Percentiles rank a stretch among this genome's conserved stretches.
Conservation (phyloP, 92 coral and sea anemone species). For the Nematostella vectensis region DNA sequence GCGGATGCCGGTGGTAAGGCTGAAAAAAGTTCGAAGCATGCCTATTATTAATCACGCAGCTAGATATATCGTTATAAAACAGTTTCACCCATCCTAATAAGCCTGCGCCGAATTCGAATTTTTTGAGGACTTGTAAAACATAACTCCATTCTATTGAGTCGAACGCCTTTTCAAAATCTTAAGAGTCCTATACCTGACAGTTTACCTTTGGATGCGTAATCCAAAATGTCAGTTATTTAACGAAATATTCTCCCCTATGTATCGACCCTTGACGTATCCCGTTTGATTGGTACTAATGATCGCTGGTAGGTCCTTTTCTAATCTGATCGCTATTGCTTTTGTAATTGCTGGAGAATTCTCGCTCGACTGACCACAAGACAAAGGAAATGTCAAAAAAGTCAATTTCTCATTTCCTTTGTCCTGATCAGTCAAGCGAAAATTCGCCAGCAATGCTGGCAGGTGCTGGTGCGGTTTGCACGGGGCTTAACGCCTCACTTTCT, state of each 20-base stretch:
- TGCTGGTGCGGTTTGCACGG: too few relatives aligned
- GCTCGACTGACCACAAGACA: too few relatives aligned
- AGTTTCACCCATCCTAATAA: conserved; percentile 8
- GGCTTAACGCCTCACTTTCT: too few relatives aligned
- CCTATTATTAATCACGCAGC: conserved; percentile 7
- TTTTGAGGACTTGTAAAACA: background rate
- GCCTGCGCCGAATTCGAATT: conserved; percentile 8
- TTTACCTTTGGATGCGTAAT: background rate
- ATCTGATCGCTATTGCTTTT: conserved; percentile 10
- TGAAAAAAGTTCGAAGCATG: conserved; percentile 1
- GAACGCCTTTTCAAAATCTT: conserved; percentile 1
- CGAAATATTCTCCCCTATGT: conserved; percentile 12
- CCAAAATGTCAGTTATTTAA: conserved; percentile 5
- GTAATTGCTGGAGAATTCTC: too few relatives aligned
- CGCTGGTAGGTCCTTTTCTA: conserved; percentile 4
- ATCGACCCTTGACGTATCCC: conserved; percentile 21
- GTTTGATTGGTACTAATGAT: conserved; percentile 14
- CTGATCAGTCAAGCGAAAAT: too few relatives aligned
- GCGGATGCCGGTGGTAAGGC: conserved; percentile 6
- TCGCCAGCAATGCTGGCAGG: too few relatives aligned
- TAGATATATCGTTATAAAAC: conserved; percentile 7
- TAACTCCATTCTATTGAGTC: conserved; percentile 8
- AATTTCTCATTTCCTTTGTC: too few relatives aligned
- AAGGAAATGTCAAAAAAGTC: background rate
- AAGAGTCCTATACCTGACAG: background rate